Evolutionary conservation across 2,113 vertebrate genomes (phyloP), one percentile per base, ranked within the genome.

Genomic region (Vanacampus margaritifer): DNA sequence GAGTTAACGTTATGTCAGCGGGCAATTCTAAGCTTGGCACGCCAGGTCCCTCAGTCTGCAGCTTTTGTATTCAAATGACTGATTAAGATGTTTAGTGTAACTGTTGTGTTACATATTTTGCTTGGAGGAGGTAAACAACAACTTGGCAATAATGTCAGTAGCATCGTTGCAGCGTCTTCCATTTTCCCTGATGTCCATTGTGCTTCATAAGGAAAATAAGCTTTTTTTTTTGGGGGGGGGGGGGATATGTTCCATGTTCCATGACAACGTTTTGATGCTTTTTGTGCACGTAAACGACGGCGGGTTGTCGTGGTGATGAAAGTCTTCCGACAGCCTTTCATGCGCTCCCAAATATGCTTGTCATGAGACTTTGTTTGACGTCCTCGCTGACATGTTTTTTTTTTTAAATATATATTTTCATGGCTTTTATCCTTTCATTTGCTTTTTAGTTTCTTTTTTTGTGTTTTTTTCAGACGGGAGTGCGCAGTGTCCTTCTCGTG

Each of bases 281-380:
- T 57, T 24, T 57, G 26, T 16, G 54, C 8, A 26, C 26, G 54
- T 32, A 17, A 57, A 57, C 54, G 26, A 6, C 26, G 26, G 54
- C 54, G 32, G 54, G 54, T 57, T 57, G 54, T 57, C 54, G 54
- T 57, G 54, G 54, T 57, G 54, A 57, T 57, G 54, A 57, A 57
- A 57, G 54, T 28, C 6, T 57, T 57, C 26, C 26, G 54, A 32
- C 54, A 57, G 11, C 51, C 51, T 54, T 54, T 54, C 51, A 54
- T 54, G 24, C 26, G 53, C 26, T 56, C 53, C 46, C 3, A 51
- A 51, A 51, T 51, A 51, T 11, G 48, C 48, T 51, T 23, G 26
- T 57, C 26, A 32, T 32, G 54, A 57, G 54, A 57, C 54, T 28
- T 57, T 57, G 26, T 32, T 57, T 57, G 54, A 57, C 54, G 26